Evolutionary conservation across 2,888 invertebrate species (phyloP), one percentile per base, ranked within the genome.

Genomic region (Pachymerium ferrugineum): DNA sequence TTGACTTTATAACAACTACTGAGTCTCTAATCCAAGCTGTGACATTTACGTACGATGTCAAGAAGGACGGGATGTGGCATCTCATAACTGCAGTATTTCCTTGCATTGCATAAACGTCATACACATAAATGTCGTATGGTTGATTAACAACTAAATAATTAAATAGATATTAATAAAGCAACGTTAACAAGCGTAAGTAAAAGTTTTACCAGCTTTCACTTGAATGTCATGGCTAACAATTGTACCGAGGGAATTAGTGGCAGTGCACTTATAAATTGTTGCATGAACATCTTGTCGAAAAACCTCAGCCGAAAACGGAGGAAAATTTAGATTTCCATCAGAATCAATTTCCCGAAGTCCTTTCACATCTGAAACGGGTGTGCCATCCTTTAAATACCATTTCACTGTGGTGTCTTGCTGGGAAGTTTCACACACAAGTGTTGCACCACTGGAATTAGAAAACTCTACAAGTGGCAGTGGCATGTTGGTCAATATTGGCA

Each of bases 61-160:
- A 92, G 85, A 92, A 93, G 78, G 89, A 88, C 54, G 95, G 93
- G 80, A 95, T 91, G 83, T 91, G 89, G 83, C 97, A 97, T 80
- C 81, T 81, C 73, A 84, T 79, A 14, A 84, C 81, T 8, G 84
- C 84, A 19, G 84, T 84, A 74, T 82, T 82, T 14, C 83, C 83
- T 35, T 80, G 78, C 77, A 81, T 82, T 3, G 82, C 82, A 79
- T 81, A 84, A 3, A 81, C 82, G 76, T 83, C 82, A 74, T 81
- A 82, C 19, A 83, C 80, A 73, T 80, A 80, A 31, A 83, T 81
- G 74, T 82, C 83, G 76, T 83, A 84, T 38, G 80, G 78, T 71
- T 81, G 80, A 74, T 78, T 77, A 69, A 80, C 79, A 70, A 79
- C 80, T 80, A 76, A 12, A 77, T 76, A 73, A 25, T 54, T n/a